Evolutionary conservation across 2,797 vertebrate genomes (phyloP).

Genomic region (Muraenolepis orangiensis): DNA sequence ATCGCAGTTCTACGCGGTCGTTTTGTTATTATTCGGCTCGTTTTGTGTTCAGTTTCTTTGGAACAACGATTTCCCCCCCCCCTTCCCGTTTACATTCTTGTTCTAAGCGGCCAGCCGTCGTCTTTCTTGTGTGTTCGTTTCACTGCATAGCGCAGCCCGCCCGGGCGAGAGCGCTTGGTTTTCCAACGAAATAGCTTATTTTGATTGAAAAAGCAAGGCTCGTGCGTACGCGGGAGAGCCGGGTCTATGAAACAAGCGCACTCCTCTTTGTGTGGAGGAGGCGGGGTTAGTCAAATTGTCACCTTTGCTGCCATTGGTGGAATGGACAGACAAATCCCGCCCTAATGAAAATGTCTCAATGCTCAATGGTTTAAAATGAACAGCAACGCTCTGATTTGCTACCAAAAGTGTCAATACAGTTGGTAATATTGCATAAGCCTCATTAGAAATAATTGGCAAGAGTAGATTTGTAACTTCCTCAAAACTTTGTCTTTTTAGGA

Average conservation of each 20-base stretch:
- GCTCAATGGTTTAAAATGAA: conserved; percentile 38
- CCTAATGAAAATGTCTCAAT: accelerated
- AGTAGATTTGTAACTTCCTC: neutral
- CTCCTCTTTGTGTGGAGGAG: conserved; percentile 48
- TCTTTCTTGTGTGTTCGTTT: conserved; percentile 40
- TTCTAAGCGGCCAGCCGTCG: conserved; percentile 64
- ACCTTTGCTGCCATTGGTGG: conserved; percentile 35
- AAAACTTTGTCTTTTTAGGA: neutral
- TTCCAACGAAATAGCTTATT: conserved; percentile 65
- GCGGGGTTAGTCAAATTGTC: conserved; percentile 16
- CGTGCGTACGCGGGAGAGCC: conserved; percentile 15
- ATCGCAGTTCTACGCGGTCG: conserved; percentile 40
- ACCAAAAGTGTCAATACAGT: conserved; percentile 12
- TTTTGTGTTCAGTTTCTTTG: conserved; percentile 54
- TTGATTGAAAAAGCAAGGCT: conserved; percentile 38
- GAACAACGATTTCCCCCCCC: conserved; percentile 67
- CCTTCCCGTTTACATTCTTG: conserved; percentile 72
- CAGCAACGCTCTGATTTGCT: conserved; percentile 34
- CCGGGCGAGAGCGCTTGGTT: conserved; percentile 51
- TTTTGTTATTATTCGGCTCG: conserved; percentile 53
- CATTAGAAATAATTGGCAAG: neutral
- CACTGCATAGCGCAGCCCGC: accelerated
- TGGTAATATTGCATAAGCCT: conserved; percentile 53
- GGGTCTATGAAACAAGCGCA: conserved; percentile 40
- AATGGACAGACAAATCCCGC: conserved; percentile 27